These are phyloP conservation scores for Yponomeuta plumbellus DNA, from an alignment of 2,888 invertebrate species.

Conservation along the genomic window DNA sequence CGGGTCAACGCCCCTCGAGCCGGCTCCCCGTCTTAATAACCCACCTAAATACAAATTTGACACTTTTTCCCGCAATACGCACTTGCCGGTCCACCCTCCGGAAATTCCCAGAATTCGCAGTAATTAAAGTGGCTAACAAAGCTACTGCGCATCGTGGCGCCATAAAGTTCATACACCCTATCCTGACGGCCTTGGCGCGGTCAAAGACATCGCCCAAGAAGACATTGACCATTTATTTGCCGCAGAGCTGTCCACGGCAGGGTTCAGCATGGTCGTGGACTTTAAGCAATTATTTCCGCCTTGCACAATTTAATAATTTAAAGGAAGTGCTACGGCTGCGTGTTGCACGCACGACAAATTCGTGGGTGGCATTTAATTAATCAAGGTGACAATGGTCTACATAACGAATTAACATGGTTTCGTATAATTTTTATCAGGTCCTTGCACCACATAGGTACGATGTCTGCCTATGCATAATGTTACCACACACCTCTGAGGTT, in stretches of 20 bases:
- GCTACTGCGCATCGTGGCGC: slow-evolving; percentile 31
- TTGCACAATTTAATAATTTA: slow-evolving; percentile 61
- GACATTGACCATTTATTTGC: slow-evolving; percentile 58
- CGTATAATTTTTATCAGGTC: too few species aligned
- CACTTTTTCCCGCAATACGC: slow-evolving; percentile 32
- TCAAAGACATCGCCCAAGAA: slow-evolving; percentile 53
- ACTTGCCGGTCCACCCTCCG: slow-evolving; percentile 5
- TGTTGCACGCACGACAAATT: slow-evolving; percentile 45
- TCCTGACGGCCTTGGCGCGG: slow-evolving; percentile 66
- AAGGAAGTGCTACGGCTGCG: slow-evolving; percentile 56
- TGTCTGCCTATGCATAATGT: not conserved
- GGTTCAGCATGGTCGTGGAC: slow-evolving; percentile 51
- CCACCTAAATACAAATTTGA: slow-evolving; percentile 49
- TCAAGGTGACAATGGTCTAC: slow-evolving; percentile 6
- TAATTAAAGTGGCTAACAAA: slow-evolving; percentile 14
- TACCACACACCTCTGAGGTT: not conserved
- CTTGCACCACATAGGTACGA: not conserved
- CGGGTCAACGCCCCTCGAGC: slow-evolving; percentile 64
- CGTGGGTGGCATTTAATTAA: slow-evolving; percentile 42
- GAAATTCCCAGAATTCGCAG: not conserved
- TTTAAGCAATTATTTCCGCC: slow-evolving; percentile 59
- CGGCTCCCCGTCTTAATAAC: slow-evolving; percentile 68
- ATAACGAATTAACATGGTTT: not conserved
- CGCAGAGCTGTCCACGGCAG: slow-evolving; percentile 40
- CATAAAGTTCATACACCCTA: slow-evolving; percentile 54